Conservation (phyloP, 1,140 invertebrate genomes). For the Saxidomus purpurata region DNA sequence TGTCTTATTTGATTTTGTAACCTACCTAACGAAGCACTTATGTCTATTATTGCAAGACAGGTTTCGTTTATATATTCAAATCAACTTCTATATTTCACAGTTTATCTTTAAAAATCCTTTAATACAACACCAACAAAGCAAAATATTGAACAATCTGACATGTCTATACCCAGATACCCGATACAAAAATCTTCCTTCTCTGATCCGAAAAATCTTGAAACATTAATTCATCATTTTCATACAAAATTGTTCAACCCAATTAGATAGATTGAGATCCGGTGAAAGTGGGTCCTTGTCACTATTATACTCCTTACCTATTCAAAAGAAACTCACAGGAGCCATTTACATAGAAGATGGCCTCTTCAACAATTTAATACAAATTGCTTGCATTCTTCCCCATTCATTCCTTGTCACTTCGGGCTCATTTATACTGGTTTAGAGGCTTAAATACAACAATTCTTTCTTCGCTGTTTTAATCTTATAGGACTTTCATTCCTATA, state of each 20-base stretch:
- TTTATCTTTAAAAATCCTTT: conserved; percentile 18
- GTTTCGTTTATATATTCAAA: background rate
- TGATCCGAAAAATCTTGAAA: background rate
- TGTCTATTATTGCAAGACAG: background rate
- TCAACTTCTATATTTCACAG: conserved; percentile 30
- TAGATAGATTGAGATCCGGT: conserved; percentile 3
- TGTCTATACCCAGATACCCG: background rate
- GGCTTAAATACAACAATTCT: no score
- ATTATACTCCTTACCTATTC: background rate
- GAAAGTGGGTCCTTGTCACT: conserved; percentile 26
- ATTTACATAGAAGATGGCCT: background rate
- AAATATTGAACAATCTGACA: background rate
- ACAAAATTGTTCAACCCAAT: conserved; percentile 15
- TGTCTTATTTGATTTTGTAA: conserved; percentile 32
- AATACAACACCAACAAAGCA: background rate
- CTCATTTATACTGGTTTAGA: background rate
- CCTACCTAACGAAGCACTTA: conserved; percentile 4
- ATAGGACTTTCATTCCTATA: no score
- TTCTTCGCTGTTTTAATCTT: no score
- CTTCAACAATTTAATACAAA: background rate
- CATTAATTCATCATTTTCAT: conserved; percentile 37
- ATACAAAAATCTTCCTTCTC: background rate
- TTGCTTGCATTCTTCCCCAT: background rate
- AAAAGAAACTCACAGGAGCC: background rate
- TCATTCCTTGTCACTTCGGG: background rate